Evolutionary conservation across 2,113 vertebrate genomes (phyloP).

Genomic region (Dryoscopus gambensis): DNA sequence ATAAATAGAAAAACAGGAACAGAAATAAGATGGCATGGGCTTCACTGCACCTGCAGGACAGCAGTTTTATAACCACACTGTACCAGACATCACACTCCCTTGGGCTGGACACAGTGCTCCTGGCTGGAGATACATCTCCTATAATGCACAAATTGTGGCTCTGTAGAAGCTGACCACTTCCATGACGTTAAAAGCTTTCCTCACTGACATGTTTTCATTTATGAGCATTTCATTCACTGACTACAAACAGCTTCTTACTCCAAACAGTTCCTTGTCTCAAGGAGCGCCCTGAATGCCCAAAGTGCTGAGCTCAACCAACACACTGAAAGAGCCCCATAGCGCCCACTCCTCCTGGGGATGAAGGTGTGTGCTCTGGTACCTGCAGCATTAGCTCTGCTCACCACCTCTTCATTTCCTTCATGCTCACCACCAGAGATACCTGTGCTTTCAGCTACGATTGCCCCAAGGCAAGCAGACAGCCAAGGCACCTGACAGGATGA

Average conservation of each 20-base stretch:
- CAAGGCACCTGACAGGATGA: neutral
- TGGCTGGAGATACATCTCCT: neutral
- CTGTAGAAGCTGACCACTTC: neutral
- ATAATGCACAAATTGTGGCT: neutral
- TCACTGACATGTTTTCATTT: neutral
- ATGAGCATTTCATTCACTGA: neutral
- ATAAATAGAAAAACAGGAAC: neutral
- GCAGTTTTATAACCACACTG: neutral
- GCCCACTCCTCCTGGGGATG: neutral
- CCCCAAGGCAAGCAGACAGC: neutral
- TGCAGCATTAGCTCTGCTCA: neutral
- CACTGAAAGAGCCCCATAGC: neutral
- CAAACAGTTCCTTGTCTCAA: neutral
- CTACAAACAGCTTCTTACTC: neutral
- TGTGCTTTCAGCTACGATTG: fast-evolving
- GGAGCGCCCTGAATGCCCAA: neutral
- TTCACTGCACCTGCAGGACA: neutral
- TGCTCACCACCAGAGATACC: neutral
- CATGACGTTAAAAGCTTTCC: neutral
- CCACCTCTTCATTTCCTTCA: neutral
- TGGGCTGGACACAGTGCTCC: neutral
- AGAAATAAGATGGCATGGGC: neutral
- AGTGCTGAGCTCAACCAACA: neutral
- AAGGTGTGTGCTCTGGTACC: neutral
- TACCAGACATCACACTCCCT: neutral